Base-by-base conservation (phyloP, 2,888 invertebrate genomes). In the Teleogryllus oceanicus region DNA sequence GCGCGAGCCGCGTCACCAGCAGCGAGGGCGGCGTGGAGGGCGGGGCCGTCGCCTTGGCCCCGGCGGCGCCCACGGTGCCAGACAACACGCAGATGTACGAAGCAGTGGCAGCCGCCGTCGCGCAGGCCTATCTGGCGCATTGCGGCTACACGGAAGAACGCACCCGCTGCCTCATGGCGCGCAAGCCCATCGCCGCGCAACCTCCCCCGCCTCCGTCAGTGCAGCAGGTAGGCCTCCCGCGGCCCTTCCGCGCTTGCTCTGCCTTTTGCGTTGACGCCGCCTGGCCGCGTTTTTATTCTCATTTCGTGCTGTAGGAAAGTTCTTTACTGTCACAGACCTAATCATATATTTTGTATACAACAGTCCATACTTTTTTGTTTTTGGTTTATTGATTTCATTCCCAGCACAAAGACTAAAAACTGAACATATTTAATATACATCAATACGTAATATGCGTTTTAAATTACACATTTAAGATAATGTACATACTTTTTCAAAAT, bases 91-190 rank as follows among this genome's bases (percentile, higher is more conserved):
- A 93, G 84, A 62, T 62, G 62, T 62, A 62, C 62, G 62, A 62
- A n/a, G 62, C 62, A 13, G 62, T 62, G 62, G 62, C 62, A n/a
- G 62, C 62, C 18, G 92, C 92, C 85, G 92, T 95, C 77, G 92
- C 94, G 11, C 92, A 92, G 85, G 97, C 97, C 11, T 96, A 98
- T 87, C 94, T 94, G 84, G 92, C 92, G 84, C 93, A 96, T 87
- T 96, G 96, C 88, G 92, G 93, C 82, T 96, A 95, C 87, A 96
- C 95, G 24, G 95, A 96, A 84, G 96, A 96, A 85, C 92, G 93
- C 84, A 93, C 93, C 78, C 88, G 92, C 84, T 90, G 90, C 83
- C 88, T 95, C 82, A 90, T 91, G 83, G 62, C 62, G 16, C 89
- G 91, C 85, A 92, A 92, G 85, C 93, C 94, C 78, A 89, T 94